Percentiles rank a stretch among this genome's conserved stretches.
Conservation (phyloP, 2,797 vertebrate species). For the Sebastes glaucus region DNA sequence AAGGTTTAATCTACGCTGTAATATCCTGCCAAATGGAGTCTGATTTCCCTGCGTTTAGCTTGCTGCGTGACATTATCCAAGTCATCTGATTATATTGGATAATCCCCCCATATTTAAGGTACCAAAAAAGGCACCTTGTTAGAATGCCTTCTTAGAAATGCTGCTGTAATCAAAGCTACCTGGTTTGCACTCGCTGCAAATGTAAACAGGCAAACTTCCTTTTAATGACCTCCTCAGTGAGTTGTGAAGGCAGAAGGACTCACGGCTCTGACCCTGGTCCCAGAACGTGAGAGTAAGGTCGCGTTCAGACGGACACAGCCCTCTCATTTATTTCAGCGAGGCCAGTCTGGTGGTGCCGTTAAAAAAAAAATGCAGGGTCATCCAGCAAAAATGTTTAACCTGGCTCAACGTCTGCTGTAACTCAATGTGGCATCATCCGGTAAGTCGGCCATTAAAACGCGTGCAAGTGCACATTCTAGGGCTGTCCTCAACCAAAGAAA, state of each 20-base stretch:
- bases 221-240: neutral
- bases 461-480: neutral
- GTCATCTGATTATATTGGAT: slow-evolving; percentile 41
- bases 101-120: slow-evolving; percentile 23
- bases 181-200: neutral
- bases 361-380: neutral
- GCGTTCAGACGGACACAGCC: neutral
- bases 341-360: neutral
- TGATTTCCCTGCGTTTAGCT: slow-evolving; percentile 34
- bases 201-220: neutral
- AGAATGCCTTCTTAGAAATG: neutral
- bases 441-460: neutral
- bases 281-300: neutral
- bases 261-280: neutral
- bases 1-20: slow-evolving; percentile 37
- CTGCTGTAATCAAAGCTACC: neutral
- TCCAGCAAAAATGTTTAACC: neutral
- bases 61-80: slow-evolving; percentile 19
- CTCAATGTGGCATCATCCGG: neutral
- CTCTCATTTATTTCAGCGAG: neutral
- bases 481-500: neutral
- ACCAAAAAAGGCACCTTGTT: slow-evolving; percentile 31
- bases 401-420: neutral
- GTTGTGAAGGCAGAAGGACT: neutral
- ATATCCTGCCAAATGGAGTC: slow-evolving; percentile 19